Evolutionary conservation across 2,113 vertebrate genomes (phyloP).

Genomic region (Platanista minor): DNA sequence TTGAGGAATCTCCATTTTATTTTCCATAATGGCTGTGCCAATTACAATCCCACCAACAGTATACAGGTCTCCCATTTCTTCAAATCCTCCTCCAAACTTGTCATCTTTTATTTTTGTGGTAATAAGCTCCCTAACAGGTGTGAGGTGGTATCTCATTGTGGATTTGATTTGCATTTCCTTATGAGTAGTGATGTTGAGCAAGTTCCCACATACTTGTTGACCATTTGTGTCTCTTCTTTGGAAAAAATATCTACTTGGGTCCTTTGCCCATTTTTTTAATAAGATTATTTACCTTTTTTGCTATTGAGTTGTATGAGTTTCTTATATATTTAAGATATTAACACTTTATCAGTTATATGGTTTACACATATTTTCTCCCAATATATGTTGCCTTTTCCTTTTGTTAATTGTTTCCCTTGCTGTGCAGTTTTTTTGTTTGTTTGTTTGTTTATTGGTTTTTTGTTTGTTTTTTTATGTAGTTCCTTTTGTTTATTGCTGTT

Average conservation of each 20-base stretch:
- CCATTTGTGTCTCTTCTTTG: background rate
- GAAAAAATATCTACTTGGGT: background rate
- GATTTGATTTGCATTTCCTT: no score
- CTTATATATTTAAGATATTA: background rate
- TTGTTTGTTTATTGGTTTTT: no score
- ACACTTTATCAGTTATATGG: background rate
- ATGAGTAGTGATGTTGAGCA: no score
- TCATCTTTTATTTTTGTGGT: no score
- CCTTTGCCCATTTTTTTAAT: background rate
- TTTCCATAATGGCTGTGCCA: background rate
- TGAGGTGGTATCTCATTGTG: no score
- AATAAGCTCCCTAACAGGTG: background rate
- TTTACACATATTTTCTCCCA: background rate
- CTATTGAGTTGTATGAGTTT: background rate
- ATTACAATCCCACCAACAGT: background rate
- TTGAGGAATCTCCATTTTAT: background rate
- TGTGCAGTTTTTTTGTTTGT: no score
- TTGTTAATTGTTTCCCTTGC: background rate
- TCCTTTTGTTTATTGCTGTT: background rate
- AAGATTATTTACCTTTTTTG: background rate
- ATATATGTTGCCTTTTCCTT: background rate
- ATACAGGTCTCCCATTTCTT: no score
- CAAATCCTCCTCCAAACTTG: no score
- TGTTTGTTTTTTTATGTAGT: background rate
- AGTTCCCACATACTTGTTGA: no score